Conservation (phyloP, 2,113 vertebrate species). For the Pipa parva region DNA sequence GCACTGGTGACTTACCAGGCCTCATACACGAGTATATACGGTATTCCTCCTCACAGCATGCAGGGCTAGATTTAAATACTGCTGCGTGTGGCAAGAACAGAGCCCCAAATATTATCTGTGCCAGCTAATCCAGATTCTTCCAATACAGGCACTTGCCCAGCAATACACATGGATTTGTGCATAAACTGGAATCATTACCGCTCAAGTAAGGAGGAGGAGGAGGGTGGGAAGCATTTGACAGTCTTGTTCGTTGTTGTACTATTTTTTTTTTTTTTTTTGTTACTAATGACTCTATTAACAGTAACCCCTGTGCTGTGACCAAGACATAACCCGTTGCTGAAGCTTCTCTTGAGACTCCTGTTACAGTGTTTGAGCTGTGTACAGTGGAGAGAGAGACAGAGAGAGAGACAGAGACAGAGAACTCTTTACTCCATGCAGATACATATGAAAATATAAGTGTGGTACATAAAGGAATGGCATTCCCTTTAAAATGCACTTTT, state of each 20-base stretch:
- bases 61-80: no score
- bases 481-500: no score
- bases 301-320: slow-evolving; percentile 11
- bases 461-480: no score
- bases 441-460: no score
- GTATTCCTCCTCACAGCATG: no score
- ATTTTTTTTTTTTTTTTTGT: no score
- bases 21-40: no score
- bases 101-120: not conserved
- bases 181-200: slow-evolving; percentile 40
- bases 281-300: slow-evolving; percentile 27
- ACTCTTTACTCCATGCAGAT: no score
- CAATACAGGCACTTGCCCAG: slow-evolving; percentile 7
- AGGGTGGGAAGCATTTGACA: slow-evolving; percentile 28
- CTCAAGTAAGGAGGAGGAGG: slow-evolving; percentile 37
- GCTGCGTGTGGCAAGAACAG: not conserved
- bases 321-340: not conserved
- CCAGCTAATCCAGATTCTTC: slow-evolving; percentile 9
- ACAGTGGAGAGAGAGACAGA: no score
- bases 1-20: no score
- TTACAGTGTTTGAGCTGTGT: no score
- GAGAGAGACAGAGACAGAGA: no score
- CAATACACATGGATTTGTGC: slow-evolving; percentile 33
- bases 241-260: slow-evolving; percentile 8
- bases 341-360: not conserved